These are phyloP conservation scores for Illadopsis cleaveri DNA, from an alignment of 2,113 vertebrate species.

Conservation along the genomic window DNA sequence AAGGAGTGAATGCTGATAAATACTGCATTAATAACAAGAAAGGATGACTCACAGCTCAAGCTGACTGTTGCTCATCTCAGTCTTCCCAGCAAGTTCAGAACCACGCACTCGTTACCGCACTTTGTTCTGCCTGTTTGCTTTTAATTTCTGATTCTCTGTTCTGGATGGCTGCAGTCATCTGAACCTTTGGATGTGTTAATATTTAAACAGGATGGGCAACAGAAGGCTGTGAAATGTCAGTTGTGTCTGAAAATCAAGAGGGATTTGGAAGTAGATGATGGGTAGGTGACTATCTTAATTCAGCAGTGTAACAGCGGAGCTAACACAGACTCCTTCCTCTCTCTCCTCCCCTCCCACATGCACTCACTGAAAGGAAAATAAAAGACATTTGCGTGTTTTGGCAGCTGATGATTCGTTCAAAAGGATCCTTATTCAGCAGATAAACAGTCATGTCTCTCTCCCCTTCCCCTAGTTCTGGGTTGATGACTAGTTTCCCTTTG, in stretches of 20 bases:
- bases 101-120: rapidly evolving
- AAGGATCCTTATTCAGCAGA: neutral
- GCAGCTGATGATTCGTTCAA: neutral
- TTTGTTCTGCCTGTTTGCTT: slow-evolving; percentile 25
- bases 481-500: neutral
- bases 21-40: neutral
- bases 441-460: neutral
- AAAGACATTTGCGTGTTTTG: neutral
- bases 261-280: neutral
- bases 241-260: neutral
- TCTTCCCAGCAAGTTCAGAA: neutral
- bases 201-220: slow-evolving; percentile 11
- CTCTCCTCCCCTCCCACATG: neutral
- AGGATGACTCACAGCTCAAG: neutral
- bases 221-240: neutral
- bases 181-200: slow-evolving; percentile 6
- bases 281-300: slow-evolving; percentile 25
- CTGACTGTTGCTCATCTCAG: neutral
- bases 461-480: neutral
- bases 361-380: neutral
- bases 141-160: neutral
- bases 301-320: neutral
- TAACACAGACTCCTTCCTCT: neutral
- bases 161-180: neutral
- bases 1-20: neutral